These are phyloP conservation scores for Selenia dentaria DNA, from an alignment of 2,888 invertebrate species.

Conservation along the genomic window DNA sequence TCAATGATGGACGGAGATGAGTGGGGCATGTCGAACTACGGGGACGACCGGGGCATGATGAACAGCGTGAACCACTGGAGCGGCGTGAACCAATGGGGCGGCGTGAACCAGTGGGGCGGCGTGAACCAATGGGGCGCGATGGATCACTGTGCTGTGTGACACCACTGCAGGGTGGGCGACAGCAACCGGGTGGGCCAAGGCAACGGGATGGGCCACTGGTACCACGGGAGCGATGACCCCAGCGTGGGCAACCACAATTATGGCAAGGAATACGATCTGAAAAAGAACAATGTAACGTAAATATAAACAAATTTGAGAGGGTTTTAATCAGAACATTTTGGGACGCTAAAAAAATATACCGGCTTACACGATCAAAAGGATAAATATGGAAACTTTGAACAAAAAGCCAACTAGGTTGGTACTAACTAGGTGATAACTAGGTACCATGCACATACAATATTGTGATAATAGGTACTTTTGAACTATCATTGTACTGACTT, in stretches of 20 bases:
- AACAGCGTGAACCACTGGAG: constrained; percentile 56
- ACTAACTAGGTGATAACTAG: no score
- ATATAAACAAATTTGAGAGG: background rate
- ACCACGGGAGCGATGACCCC: constrained; percentile 65
- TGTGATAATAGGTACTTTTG: no score
- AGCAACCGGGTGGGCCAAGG: constrained; percentile 52
- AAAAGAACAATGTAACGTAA: constrained; percentile 22
- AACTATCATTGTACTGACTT: no score
- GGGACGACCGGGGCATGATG: constrained; percentile 55
- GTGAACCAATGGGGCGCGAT: constrained; percentile 38
- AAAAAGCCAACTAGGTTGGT: no score
- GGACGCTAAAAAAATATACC: background rate
- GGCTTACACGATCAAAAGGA: no score
- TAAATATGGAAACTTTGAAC: no score
- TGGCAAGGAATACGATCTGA: constrained; percentile 71
- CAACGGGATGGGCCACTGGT: constrained; percentile 55
- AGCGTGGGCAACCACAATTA: constrained; percentile 67
- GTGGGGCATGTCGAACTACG: constrained; percentile 26
- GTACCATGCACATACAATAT: no score
- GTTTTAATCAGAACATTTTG: constrained; percentile 1
- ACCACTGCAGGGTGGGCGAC: constrained; percentile 54
- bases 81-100: constrained; percentile 42
- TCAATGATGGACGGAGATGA: constrained; percentile 63
- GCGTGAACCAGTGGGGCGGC: constrained; percentile 41
- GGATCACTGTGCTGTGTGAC: constrained; percentile 43